phyloP scores from a whole-genome alignment of 2,113 vertebrate species.

The Helogale parvula region DNA sequence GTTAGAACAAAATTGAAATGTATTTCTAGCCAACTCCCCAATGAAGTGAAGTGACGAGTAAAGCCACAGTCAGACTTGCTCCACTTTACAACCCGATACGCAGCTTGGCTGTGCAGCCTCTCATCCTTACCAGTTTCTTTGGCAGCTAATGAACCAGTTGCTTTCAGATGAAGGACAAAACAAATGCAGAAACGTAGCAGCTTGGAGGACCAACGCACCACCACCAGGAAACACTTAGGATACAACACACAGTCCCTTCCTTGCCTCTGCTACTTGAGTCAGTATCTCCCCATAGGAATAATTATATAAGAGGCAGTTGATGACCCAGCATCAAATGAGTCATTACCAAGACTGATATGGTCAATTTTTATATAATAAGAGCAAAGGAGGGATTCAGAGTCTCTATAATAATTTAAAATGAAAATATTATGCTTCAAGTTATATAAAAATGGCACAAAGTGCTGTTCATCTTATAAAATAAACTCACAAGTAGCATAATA shows the following conservation, averaged over 20 bases:
- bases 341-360: constrained; percentile 33
- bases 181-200: constrained; percentile 1
- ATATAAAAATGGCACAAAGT: background rate
- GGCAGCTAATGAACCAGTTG: constrained; percentile 47
- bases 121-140: constrained; percentile 12
- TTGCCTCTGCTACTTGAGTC: background rate
- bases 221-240: background rate
- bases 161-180: background rate
- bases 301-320: constrained; percentile 46
- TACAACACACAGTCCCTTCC: background rate
- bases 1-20: constrained; percentile 33
- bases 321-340: constrained; percentile 45
- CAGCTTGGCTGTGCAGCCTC: background rate
- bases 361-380: constrained; percentile 52
- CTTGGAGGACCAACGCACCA: constrained; percentile 36
- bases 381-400: constrained; percentile 16
- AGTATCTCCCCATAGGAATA: background rate
- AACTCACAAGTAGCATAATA: constrained; percentile 28
- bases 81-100: background rate
- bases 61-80: background rate
- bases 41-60: background rate
- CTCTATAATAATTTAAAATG: constrained; percentile 34
- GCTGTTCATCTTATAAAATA: constrained; percentile 45
- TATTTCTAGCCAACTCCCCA: background rate
- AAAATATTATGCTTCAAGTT: constrained; percentile 42